Evolutionary conservation across 1,140 invertebrate species (phyloP).

Genomic region (Caerostris darwini): DNA sequence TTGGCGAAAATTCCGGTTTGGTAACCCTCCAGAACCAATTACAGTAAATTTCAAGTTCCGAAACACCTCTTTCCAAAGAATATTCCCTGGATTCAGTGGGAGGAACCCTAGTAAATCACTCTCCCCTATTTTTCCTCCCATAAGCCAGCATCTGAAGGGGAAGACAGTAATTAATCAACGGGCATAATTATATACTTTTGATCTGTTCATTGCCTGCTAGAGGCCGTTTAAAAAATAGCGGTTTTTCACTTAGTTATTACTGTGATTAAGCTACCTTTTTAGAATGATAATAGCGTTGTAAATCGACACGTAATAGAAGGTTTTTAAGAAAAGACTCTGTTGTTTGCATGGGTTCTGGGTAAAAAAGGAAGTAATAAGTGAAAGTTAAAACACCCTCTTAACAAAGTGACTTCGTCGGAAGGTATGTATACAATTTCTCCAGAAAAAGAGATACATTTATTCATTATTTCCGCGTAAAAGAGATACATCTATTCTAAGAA

Average conservation of each 20-base stretch:
- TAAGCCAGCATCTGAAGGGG: not conserved
- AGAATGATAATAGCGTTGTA: constrained; percentile 55
- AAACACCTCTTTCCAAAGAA: not conserved
- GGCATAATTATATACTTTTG: constrained; percentile 29
- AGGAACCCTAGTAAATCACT: constrained; percentile 18
- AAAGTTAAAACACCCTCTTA: constrained; percentile 10
- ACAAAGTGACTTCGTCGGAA: not conserved
- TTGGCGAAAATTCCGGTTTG: not conserved
- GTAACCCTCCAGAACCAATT: not conserved
- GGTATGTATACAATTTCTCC: not conserved
- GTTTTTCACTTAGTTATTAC: constrained; percentile 58
- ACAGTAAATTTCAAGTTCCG: not conserved
- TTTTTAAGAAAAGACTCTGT: not conserved
- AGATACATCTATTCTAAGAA: not conserved
- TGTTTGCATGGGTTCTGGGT: not conserved
- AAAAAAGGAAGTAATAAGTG: not conserved
- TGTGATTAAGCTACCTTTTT: constrained; percentile 48
- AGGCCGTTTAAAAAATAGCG: constrained; percentile 15
- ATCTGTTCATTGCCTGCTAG: constrained; percentile 27
- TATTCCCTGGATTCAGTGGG: not conserved
- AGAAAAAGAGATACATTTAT: not conserved
- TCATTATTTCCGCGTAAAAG: not conserved
- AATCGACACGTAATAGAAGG: constrained; percentile 25
- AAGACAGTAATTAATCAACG: constrained; percentile 50
- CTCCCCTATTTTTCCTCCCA: not conserved